A percentile compares a stretch with the other conserved stretches of the same genome.
Evolutionary conservation across 2,113 vertebrate genomes (phyloP).

Genomic region (Silurus meridionalis): DNA sequence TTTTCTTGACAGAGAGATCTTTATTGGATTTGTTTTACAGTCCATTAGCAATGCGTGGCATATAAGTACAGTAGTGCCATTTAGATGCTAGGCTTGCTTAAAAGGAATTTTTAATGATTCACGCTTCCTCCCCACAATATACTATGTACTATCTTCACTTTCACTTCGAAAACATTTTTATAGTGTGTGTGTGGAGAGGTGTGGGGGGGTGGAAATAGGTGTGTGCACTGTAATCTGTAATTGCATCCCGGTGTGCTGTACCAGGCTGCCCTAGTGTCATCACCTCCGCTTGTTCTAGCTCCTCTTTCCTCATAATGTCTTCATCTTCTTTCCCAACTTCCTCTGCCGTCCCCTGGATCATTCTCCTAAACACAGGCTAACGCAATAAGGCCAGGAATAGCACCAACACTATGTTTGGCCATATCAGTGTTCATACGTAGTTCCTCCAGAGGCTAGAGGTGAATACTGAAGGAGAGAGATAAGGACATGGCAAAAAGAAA

Average conservation of each 20-base stretch:
- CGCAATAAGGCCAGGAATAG: conserved; percentile 32
- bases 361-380: conserved; percentile 15
- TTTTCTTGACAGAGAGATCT: neutral
- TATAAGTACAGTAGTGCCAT: conserved; percentile 12
- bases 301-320: conserved; percentile 5
- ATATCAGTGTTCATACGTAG: conserved; percentile 1
- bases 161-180: neutral
- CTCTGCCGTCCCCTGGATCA: neutral
- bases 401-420: conserved; percentile 27
- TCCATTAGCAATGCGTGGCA: conserved; percentile 14
- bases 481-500: neutral
- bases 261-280: neutral
- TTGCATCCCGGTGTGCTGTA: neutral
- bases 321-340: conserved; percentile 26
- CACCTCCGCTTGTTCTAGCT: conserved; percentile 2
- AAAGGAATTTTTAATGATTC: conserved; percentile 18
- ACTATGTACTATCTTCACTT: neutral
- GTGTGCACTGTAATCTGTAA: neutral
- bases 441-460: conserved; percentile 16
- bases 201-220: neutral
- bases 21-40: conserved; percentile 29
- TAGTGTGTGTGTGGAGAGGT: neutral
- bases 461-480: neutral
- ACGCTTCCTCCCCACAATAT: neutral
- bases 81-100: conserved; percentile 14